Evolutionary conservation across 2,888 invertebrate genomes (phyloP).

Genomic region (Xestia ashworthii): DNA sequence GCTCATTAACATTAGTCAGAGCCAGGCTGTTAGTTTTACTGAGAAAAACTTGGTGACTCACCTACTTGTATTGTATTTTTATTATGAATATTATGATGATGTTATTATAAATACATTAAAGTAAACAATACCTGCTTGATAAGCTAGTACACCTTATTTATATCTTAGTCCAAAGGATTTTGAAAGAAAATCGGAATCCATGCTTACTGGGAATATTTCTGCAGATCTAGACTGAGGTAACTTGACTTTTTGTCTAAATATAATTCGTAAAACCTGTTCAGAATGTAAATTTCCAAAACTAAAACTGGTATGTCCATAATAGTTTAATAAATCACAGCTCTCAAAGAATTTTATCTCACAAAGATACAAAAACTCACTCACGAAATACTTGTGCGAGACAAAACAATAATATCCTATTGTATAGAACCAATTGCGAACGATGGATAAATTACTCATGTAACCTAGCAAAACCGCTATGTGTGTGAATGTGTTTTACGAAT

Average conservation of each 20-base stretch:
- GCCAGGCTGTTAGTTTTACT: constrained; percentile 28
- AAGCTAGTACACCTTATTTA: not conserved
- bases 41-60: constrained; percentile 50
- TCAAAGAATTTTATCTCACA: not conserved
- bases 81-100: constrained; percentile 25
- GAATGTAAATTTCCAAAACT: constrained; percentile 3
- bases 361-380: constrained; percentile 12
- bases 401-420: constrained; percentile 44
- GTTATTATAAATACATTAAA: constrained; percentile 6
- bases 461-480: constrained; percentile 40
- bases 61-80: constrained; percentile 26
- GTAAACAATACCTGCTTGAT: constrained; percentile 20
- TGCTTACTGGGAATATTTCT: not conserved
- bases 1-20: constrained; percentile 44
- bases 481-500: constrained; percentile 13
- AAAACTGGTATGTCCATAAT: not conserved
- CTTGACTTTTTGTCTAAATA: not conserved
- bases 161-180: not conserved
- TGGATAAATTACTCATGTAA: constrained; percentile 55
- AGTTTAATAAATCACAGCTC: constrained; percentile 14
- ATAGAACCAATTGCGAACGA: constrained; percentile 48
- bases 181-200: not conserved
- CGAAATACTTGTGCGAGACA: constrained; percentile 21
- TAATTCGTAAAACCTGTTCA: constrained; percentile 18
- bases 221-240: not conserved